These are phyloP conservation scores for Notodonta dromedarius DNA, from an alignment of 2,888 invertebrate species.

Conservation along the genomic window DNA sequence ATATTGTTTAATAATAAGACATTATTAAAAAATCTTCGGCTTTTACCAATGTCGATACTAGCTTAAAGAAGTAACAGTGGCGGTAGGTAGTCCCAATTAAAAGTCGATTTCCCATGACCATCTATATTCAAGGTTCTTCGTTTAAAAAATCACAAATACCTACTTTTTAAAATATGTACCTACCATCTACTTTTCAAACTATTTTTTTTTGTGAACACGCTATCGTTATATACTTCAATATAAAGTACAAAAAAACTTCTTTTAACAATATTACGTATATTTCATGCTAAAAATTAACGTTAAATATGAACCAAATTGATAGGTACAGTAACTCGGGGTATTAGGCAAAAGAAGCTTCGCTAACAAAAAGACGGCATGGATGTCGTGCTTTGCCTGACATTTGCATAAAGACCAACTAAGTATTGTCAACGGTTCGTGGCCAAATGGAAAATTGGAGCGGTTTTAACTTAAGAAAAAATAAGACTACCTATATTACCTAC, in stretches of 20 bases:
- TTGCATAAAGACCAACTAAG: slow-evolving; percentile 76
- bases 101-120: no score
- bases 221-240: background rate
- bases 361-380: slow-evolving; percentile 37
- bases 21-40: no score
- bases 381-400: slow-evolving; percentile 71
- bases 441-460: slow-evolving; percentile 28
- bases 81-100: no score
- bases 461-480: background rate
- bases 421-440: slow-evolving; percentile 45
- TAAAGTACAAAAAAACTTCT: slow-evolving; percentile 10
- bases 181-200: no score
- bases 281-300: slow-evolving; percentile 12
- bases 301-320: slow-evolving; percentile 36
- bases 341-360: slow-evolving; percentile 36
- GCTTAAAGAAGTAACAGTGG: no score
- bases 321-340: slow-evolving; percentile 42
- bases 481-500: no score
- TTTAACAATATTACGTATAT: slow-evolving; percentile 3
- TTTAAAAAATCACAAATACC: no score
- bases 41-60: no score
- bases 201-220: no score
- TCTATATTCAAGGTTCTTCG: no score
- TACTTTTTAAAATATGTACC: no score
- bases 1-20: no score